A percentile compares a stretch with the other conserved stretches of the same genome.
Conservation (phyloP, 2,113 vertebrate species). For the Rhinoderma darwinii region DNA sequence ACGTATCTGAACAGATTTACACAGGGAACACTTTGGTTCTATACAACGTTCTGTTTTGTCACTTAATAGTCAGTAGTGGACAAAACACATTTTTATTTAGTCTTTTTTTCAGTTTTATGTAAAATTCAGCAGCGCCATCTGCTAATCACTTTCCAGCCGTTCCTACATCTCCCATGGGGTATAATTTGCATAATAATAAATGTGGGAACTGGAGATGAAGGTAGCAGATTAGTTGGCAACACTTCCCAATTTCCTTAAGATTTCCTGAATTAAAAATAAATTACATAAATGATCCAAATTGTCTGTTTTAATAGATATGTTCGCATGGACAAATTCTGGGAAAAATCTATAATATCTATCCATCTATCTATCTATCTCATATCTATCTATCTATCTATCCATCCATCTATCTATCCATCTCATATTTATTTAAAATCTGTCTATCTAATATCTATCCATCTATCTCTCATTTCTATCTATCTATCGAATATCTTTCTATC, state of each 20-base stretch:
- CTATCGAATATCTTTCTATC: too few species aligned
- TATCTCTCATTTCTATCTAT: too few species aligned
- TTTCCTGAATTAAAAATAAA: not conserved
- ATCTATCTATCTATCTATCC: too few species aligned
- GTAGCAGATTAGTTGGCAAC: not conserved
- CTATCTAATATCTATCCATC: too few species aligned
- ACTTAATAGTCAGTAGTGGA: slow-evolving; percentile 17
- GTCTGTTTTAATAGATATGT: too few species aligned
- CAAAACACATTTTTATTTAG: slow-evolving; percentile 21
- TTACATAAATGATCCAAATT: not conserved
- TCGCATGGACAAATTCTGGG: too few species aligned
- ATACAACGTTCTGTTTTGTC: slow-evolving; percentile 4
- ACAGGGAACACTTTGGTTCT: not conserved
- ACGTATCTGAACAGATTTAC: not conserved
- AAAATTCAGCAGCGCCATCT: slow-evolving; percentile 17
- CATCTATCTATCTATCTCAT: too few species aligned
- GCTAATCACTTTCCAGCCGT: not conserved
- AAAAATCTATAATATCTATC: too few species aligned
- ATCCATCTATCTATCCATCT: too few species aligned
- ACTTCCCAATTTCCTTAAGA: not conserved
- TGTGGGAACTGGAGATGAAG: slow-evolving; percentile 22
- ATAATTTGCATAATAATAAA: not conserved
- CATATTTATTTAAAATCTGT: too few species aligned
- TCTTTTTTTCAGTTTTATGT: not conserved
- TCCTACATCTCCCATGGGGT: not conserved